Evolutionary conservation across 2,888 invertebrate species (phyloP).

Genomic region (Hoplodrina blanda): DNA sequence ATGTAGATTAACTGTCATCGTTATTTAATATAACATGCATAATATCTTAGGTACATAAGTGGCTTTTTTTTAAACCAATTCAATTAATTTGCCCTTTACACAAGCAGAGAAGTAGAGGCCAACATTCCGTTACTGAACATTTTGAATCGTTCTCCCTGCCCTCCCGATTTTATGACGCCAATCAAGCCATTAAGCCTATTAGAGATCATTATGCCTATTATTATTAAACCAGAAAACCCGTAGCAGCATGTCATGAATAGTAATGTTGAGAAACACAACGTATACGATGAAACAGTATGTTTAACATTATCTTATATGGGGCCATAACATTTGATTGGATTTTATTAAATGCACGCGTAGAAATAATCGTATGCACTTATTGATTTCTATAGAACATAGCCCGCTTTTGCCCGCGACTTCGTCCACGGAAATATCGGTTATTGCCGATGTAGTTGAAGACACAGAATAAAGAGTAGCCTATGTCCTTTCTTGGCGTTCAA

Average conservation of each 20-base stretch:
- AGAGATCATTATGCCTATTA: constrained; percentile 81
- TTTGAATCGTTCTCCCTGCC: constrained; percentile 55
- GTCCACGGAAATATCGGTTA: no score
- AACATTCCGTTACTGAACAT: constrained; percentile 36
- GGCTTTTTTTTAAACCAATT: constrained; percentile 73
- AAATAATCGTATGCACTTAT: constrained; percentile 18
- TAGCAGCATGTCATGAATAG: constrained; percentile 74
- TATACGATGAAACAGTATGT: constrained; percentile 35
- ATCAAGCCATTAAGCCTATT: constrained; percentile 84
- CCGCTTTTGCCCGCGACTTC: no score
- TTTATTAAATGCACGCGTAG: constrained; percentile 35
- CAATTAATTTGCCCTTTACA: constrained; percentile 72
- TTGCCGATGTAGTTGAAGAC: no score
- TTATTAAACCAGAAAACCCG: constrained; percentile 73
- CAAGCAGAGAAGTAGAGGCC: constrained; percentile 53
- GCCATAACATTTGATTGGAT: constrained; percentile 45
- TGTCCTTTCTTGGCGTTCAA: no score
- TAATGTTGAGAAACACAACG: constrained; percentile 68
- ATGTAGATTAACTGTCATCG: constrained; percentile 8
- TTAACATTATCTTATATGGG: constrained; percentile 30
- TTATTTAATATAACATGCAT: constrained; percentile 4
- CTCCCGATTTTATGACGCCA: constrained; percentile 82
- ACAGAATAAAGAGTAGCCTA: no score
- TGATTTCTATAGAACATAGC: constrained; percentile 17
- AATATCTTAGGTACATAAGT: constrained; percentile 26